Percentiles rank a stretch among this genome's conserved stretches.
Conservation (phyloP, 2,113 vertebrate genomes). For the Elephantulus edwardii region DNA sequence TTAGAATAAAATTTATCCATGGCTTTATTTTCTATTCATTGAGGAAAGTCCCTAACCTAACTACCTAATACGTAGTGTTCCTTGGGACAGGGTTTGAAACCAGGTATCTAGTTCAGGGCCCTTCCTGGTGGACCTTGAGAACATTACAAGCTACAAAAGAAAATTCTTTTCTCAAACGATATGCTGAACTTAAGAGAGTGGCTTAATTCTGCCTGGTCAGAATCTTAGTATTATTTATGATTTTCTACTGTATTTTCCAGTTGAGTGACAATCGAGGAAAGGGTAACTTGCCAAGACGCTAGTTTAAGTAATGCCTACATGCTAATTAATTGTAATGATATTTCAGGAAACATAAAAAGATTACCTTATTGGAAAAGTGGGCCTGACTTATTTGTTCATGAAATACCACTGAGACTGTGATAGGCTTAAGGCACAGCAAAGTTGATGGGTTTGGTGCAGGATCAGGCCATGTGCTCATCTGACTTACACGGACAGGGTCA, state of each 20-base stretch:
- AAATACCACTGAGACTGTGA: too few relatives aligned
- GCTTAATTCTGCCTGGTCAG: background rate
- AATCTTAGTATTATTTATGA: background rate
- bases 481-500: too few relatives aligned
- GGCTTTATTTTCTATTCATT: background rate
- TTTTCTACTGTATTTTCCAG: slow-evolving; percentile 5
- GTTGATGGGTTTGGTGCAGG: too few relatives aligned
- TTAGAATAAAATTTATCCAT: background rate
- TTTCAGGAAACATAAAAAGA: background rate
- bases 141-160: background rate
- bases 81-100: background rate
- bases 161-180: background rate
- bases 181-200: background rate
- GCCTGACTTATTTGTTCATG: background rate
- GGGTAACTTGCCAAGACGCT: background rate
- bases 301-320: background rate
- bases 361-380: background rate
- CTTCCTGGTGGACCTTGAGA: background rate
- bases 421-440: too few relatives aligned
- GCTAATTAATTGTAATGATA: background rate
- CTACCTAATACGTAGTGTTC: background rate
- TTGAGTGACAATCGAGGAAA: background rate
- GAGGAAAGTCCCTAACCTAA: background rate
- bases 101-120: background rate
- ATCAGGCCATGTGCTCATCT: too few relatives aligned